phyloP scores from a whole-genome alignment of 1,140 invertebrate genomes.

The Globodera rostochiensis region DNA sequence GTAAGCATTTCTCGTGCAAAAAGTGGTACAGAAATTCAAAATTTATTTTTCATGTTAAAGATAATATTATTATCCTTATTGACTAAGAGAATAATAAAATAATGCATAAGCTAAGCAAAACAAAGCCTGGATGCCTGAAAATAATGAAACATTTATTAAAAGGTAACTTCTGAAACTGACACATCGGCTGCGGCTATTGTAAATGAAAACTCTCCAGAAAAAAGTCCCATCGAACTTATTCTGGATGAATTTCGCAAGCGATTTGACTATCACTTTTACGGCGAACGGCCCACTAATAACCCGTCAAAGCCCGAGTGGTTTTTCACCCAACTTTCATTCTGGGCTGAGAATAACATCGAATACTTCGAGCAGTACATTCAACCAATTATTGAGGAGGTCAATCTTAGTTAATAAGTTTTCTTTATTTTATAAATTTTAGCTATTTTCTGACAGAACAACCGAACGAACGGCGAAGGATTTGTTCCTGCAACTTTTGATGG shows the following conservation, averaged over 20 bases:
- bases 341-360: constrained; percentile 45
- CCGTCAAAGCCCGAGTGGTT: constrained; percentile 52
- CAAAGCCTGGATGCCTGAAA: no score
- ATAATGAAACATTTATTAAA: constrained; percentile 9
- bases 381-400: constrained; percentile 40
- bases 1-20: no score
- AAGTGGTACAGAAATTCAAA: no score
- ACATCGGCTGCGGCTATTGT: background rate
- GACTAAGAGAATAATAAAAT: no score
- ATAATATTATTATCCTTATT: no score
- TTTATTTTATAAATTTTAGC: constrained; percentile 12
- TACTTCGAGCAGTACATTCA: constrained; percentile 48
- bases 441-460: background rate
- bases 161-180: constrained; percentile 6
- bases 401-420: background rate
- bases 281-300: constrained; percentile 44
- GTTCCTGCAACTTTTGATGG: constrained; percentile 40
- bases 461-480: constrained; percentile 28
- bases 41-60: no score
- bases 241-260: constrained; percentile 39
- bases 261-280: constrained; percentile 51
- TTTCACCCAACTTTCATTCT: constrained; percentile 46
- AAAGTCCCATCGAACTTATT: constrained; percentile 14
- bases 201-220: background rate
- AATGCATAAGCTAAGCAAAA: no score